Percentiles rank a stretch among this genome's conserved stretches.
Evolutionary conservation across 1,140 invertebrate species (phyloP).

Genomic region (Drosophila repleta): DNA sequence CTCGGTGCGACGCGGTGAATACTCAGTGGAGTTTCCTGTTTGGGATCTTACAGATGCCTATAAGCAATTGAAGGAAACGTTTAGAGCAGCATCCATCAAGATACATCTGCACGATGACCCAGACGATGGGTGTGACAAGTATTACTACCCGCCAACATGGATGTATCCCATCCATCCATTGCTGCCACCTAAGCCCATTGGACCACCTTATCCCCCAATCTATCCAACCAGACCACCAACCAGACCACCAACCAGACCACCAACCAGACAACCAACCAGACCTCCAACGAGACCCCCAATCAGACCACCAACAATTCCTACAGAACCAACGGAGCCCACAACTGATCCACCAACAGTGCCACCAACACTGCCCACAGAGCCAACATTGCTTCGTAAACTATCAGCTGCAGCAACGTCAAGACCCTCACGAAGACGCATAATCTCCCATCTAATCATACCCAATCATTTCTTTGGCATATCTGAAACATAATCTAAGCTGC

Average conservation of each 20-base stretch:
- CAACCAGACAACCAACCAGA: no score
- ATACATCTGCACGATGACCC: background rate
- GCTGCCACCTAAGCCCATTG: no score
- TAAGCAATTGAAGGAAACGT: background rate
- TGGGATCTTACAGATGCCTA: constrained; percentile 3
- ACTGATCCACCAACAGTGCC: no score
- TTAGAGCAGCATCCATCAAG: background rate
- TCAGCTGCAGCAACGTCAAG: background rate
- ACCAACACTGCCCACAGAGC: background rate
- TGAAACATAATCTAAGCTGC: background rate
- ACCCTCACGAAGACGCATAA: background rate
- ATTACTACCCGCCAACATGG: background rate
- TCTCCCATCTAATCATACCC: background rate
- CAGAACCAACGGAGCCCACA: no score
- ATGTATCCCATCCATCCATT: no score
- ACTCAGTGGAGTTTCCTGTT: background rate
- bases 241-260: no score
- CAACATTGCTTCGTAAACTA: background rate
- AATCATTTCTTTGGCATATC: background rate
- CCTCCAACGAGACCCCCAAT: no score
- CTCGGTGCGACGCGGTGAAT: background rate
- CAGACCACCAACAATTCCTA: no score
- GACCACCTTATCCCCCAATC: no score
- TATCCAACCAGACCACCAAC: no score
- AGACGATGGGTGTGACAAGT: background rate